These are phyloP conservation scores for Oryzias sinensis DNA, from an alignment of 2,797 vertebrate species.

Conservation along the genomic window DNA sequence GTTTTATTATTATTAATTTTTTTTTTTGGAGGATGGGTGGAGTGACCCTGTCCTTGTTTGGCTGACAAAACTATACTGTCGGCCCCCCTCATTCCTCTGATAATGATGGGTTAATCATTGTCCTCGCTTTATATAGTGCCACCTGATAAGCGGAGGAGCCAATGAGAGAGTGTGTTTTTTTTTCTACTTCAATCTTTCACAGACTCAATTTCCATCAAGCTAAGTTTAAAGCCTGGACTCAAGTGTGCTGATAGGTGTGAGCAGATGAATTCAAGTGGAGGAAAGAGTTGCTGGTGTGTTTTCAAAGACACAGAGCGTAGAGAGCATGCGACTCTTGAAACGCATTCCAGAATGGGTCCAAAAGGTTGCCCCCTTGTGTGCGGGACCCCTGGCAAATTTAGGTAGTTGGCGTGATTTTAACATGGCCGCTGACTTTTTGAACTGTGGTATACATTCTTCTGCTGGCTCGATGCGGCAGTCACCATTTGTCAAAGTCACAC, in stretches of 20 bases:
- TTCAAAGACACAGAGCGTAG: slow-evolving; percentile 16
- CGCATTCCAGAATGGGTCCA: slow-evolving; percentile 31
- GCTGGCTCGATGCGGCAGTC: background rate
- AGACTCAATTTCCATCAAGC: slow-evolving; percentile 2
- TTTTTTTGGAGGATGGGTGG: slow-evolving; percentile 30
- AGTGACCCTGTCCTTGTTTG: slow-evolving; percentile 40
- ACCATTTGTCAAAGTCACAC: slow-evolving; percentile 18
- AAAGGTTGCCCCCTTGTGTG: slow-evolving; percentile 18
- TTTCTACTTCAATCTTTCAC: slow-evolving; percentile 10
- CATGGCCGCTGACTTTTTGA: slow-evolving; percentile 57
- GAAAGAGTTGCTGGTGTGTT: slow-evolving; percentile 7
- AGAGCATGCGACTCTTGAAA: slow-evolving; percentile 16
- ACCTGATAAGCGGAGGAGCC: slow-evolving; percentile 41
- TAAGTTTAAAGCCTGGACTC: slow-evolving; percentile 18
- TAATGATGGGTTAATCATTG: slow-evolving; percentile 53
- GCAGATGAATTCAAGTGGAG: slow-evolving; percentile 15
- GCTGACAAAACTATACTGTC: slow-evolving; percentile 54
- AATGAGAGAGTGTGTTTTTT: slow-evolving; percentile 14
- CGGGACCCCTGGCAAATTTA: slow-evolving; percentile 23
- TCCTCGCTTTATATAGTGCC: slow-evolving; percentile 35
- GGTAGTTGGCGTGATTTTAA: slow-evolving; percentile 55
- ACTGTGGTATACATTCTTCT: slow-evolving; percentile 57
- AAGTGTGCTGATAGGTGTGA: slow-evolving; percentile 4
- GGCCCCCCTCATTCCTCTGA: slow-evolving; percentile 49
- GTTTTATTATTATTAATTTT: slow-evolving; percentile 2